Percentiles rank a stretch among this genome's conserved stretches.
These are phyloP conservation scores for Tiliacea aurago DNA, from an alignment of 2,888 invertebrate species.

Conservation along the genomic window DNA sequence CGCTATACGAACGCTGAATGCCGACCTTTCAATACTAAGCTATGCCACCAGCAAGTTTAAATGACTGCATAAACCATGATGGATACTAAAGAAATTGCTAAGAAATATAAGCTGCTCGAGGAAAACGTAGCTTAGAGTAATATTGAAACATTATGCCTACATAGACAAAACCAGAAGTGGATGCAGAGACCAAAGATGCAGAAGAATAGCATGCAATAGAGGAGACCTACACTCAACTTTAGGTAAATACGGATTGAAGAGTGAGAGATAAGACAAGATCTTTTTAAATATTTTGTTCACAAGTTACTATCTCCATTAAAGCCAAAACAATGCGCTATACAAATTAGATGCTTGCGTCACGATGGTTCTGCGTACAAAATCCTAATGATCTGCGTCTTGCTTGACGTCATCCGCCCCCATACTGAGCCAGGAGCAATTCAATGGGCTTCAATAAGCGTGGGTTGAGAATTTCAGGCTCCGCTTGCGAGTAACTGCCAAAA, in stretches of 20 bases:
- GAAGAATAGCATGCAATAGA: neutral
- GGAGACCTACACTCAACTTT: neutral
- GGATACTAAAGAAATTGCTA: constrained; percentile 6
- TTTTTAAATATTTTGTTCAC: constrained; percentile 11
- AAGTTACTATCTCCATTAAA: constrained; percentile 21
- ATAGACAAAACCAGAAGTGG: neutral
- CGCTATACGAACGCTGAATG: constrained; percentile 55
- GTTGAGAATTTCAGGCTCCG: constrained; percentile 58
- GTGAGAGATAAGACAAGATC: constrained; percentile 1
- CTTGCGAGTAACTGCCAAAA: constrained; percentile 59
- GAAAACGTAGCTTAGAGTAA: neutral
- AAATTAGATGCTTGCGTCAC: constrained; percentile 62
- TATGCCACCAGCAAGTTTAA: constrained; percentile 28
- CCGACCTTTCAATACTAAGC: constrained; percentile 66
- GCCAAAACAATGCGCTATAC: constrained; percentile 22
- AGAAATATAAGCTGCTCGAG: constrained; percentile 2
- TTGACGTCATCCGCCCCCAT: constrained; percentile 77
- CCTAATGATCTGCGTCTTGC: constrained; percentile 63
- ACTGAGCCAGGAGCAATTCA: constrained; percentile 58
- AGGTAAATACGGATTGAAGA: neutral
- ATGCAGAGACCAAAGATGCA: too few species aligned
- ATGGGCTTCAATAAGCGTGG: constrained; percentile 64
- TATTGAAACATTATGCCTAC: neutral
- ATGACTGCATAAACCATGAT: constrained; percentile 15
- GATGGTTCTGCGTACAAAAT: constrained; percentile 61